Conservation (phyloP, 2,888 invertebrate species). For the Protodeltote pygarga region DNA sequence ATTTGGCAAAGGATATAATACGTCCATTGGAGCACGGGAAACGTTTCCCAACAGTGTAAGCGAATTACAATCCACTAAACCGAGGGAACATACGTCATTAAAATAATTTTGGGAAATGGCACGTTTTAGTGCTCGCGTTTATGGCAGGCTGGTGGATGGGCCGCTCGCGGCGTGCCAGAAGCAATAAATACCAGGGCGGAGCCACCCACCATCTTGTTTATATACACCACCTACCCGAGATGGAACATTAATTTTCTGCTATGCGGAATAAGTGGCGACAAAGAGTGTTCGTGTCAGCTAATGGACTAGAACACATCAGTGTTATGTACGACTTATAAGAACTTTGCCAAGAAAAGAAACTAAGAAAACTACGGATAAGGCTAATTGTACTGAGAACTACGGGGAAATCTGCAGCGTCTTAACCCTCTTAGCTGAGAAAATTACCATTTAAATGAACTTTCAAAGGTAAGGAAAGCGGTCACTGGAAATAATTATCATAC, state of each 20-base stretch:
- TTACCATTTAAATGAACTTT: slow-evolving; percentile 61
- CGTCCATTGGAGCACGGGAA: slow-evolving; percentile 52
- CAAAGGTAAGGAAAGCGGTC: slow-evolving; percentile 42
- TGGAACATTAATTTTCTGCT: slow-evolving; percentile 75
- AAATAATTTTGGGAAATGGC: slow-evolving; percentile 80
- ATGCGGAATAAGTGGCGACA: slow-evolving; percentile 76
- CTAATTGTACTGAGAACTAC: slow-evolving; percentile 42
- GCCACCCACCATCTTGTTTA: slow-evolving; percentile 75
- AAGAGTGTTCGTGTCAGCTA: slow-evolving; percentile 71
- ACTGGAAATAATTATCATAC: slow-evolving; percentile 45
- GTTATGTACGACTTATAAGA: slow-evolving; percentile 60
- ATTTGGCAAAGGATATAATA: slow-evolving; percentile 65
- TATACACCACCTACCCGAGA: slow-evolving; percentile 69
- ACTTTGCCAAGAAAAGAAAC: slow-evolving; percentile 56
- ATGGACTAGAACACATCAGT: slow-evolving; percentile 70
- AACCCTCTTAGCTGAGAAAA: slow-evolving; percentile 50
- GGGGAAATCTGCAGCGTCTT: slow-evolving; percentile 41
- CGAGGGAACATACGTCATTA: slow-evolving; percentile 74
- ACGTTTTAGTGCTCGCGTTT: slow-evolving; percentile 78
- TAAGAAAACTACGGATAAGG: slow-evolving; percentile 43
- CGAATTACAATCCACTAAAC: slow-evolving; percentile 74
- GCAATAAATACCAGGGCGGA: slow-evolving; percentile 77
- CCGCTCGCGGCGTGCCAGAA: slow-evolving; percentile 66
- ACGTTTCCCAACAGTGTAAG: slow-evolving; percentile 63
- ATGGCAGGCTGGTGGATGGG: slow-evolving; percentile 68